Conservation (phyloP, 2,113 vertebrate genomes). For the Misgurnus mizolepis region DNA sequence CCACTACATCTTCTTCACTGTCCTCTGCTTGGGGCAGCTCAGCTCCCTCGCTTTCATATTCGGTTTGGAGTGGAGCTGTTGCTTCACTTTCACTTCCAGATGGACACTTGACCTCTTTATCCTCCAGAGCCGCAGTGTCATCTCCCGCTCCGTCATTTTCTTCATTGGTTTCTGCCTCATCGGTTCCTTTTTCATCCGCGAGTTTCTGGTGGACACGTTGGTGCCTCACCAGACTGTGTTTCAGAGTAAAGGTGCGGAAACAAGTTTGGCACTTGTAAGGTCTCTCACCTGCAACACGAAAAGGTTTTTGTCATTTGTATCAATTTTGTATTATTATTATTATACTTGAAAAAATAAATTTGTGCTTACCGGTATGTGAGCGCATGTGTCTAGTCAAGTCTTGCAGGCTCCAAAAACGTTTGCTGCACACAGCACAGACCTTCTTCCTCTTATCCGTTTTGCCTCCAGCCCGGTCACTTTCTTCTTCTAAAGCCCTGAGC, state of each 20-base stretch:
- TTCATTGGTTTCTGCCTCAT: constrained; percentile 64
- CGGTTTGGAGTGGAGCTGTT: constrained; percentile 78
- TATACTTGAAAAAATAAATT: neutral
- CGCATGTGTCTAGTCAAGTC: constrained; percentile 96
- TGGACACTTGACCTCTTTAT: constrained; percentile 36
- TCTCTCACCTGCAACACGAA: constrained; percentile 80
- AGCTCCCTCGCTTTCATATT: constrained; percentile 68
- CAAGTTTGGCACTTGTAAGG: constrained; percentile 95
- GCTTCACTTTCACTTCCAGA: constrained; percentile 80
- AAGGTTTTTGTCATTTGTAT: too few species aligned
- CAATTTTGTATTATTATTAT: too few species aligned
- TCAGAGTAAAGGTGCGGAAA: constrained; percentile 94
- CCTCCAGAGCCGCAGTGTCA: constrained; percentile 15
- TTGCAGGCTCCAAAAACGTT: constrained; percentile 98
- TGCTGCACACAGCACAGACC: constrained; percentile 91
- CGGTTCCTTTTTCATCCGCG: constrained; percentile 65
- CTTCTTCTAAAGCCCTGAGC: constrained; percentile 27
- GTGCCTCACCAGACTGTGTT: constrained; percentile 96
- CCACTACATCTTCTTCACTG: constrained; percentile 50
- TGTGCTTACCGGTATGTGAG: constrained; percentile 90
- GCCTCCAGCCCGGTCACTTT: constrained; percentile 38
- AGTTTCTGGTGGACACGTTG: constrained; percentile 93
- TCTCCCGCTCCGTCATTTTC: constrained; percentile 69
- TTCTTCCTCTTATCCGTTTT: constrained; percentile 98
- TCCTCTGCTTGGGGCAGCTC: neutral